Conservation (phyloP, 2,888 invertebrate genomes). For the Hedya salicella region DNA sequence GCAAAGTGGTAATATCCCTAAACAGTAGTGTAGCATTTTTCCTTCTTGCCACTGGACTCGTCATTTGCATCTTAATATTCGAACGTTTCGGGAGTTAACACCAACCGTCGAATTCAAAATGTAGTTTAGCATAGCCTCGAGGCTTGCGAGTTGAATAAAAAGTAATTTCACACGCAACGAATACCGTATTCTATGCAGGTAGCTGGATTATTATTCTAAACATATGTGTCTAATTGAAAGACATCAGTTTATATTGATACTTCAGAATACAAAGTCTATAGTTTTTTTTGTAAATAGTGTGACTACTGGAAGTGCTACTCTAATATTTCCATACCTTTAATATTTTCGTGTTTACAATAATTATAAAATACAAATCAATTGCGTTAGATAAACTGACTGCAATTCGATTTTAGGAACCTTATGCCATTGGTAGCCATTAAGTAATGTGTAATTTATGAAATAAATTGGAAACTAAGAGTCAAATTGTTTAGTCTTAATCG, state of each 20-base stretch:
- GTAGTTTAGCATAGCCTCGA: conserved; percentile 63
- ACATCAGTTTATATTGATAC: conserved; percentile 4
- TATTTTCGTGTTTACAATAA: too few relatives aligned
- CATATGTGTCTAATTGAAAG: conserved; percentile 51
- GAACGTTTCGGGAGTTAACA: conserved; percentile 74
- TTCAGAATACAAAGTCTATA: neutral
- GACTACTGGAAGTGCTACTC: neutral
- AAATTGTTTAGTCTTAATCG: conserved; percentile 62
- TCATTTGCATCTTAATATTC: conserved; percentile 81
- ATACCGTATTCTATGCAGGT: conserved; percentile 49
- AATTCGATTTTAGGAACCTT: neutral
- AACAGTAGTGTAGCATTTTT: conserved; percentile 64
- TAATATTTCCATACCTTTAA: neutral
- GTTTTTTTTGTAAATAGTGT: neutral
- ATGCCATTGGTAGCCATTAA: conserved; percentile 5
- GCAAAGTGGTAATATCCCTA: conserved; percentile 75
- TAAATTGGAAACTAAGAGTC: conserved; percentile 26
- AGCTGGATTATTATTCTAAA: conserved; percentile 60
- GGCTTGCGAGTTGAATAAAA: conserved; percentile 67
- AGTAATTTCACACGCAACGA: conserved; percentile 71
- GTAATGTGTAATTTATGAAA: conserved; percentile 15
- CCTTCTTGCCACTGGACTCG: conserved; percentile 66
- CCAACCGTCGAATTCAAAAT: conserved; percentile 77
- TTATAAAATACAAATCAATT: neutral
- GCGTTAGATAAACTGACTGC: neutral